phyloP scores from a whole-genome alignment of 2,113 vertebrate species.

The Neolamprologus hecqui region DNA sequence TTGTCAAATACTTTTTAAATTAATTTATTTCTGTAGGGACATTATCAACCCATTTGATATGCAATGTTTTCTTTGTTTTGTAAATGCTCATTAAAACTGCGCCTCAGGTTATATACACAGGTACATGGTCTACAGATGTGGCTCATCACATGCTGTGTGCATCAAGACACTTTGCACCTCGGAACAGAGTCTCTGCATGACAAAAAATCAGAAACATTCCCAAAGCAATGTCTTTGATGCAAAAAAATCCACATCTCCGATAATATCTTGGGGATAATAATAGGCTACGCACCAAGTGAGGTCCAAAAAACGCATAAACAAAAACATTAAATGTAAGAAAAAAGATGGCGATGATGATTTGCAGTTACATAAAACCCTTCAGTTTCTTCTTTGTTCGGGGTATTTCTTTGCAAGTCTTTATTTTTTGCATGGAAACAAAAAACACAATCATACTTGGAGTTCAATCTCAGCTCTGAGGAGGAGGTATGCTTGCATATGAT shows the following conservation, averaged over 20 bases:
- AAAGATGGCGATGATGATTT: background rate
- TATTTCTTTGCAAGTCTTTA: background rate
- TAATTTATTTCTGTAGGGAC: slow-evolving; percentile 43
- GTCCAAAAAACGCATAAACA: background rate
- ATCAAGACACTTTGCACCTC: slow-evolving; percentile 14
- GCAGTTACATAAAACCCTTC: background rate
- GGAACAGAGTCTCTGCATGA: slow-evolving; percentile 1
- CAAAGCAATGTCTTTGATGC: slow-evolving; percentile 8
- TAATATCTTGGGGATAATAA: background rate
- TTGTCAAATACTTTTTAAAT: slow-evolving; percentile 35
- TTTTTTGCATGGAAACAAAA: background rate
- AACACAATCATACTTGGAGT: background rate
- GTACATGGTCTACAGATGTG: slow-evolving; percentile 29
- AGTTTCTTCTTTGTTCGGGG: background rate
- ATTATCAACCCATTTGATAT: slow-evolving; percentile 36
- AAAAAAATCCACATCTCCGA: background rate
- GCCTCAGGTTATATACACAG: slow-evolving; percentile 42
- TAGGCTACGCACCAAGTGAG: background rate
- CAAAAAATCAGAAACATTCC: slow-evolving; percentile 2
- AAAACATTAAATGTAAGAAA: background rate
- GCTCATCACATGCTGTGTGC: slow-evolving; percentile 22
- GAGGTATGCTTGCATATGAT: background rate
- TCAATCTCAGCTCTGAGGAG: background rate
- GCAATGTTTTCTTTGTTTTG: slow-evolving; percentile 41
- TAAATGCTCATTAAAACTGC: slow-evolving; percentile 62